Conservation (phyloP, 2,888 invertebrate genomes). For the Coremacera marginata region DNA sequence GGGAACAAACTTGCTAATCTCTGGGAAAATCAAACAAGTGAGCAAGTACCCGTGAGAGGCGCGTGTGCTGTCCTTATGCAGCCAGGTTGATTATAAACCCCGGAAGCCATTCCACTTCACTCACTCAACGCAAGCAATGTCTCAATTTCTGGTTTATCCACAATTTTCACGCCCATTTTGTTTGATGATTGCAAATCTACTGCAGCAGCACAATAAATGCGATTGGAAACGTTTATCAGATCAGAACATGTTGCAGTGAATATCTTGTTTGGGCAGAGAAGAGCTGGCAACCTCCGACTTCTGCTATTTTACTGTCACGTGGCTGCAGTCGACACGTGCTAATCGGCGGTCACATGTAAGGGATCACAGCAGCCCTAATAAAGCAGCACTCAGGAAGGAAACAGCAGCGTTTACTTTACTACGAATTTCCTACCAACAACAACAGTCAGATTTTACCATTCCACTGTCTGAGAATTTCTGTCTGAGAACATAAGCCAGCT, state of each 20-base stretch:
- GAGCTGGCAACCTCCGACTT: slow-evolving; percentile 35
- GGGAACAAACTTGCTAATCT: slow-evolving; percentile 22
- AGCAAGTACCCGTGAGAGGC: slow-evolving; percentile 24
- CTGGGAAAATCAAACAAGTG: slow-evolving; percentile 62
- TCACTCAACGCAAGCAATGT: not conserved
- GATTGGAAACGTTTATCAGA: slow-evolving; percentile 61
- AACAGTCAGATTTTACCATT: not conserved
- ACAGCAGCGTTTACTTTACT: not conserved
- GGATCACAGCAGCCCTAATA: not conserved
- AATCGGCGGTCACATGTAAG: slow-evolving; percentile 53
- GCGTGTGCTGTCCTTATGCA: not conserved
- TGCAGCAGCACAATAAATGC: slow-evolving; percentile 56
- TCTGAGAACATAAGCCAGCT: not conserved
- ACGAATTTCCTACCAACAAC: slow-evolving; percentile 6
- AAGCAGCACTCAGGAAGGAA: not conserved
- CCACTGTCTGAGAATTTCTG: not conserved
- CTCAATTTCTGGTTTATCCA: slow-evolving; percentile 54
- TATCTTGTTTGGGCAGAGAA: not conserved
- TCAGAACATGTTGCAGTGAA: slow-evolving; percentile 44
- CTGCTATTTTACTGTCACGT: slow-evolving; percentile 53
- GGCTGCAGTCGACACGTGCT: slow-evolving; percentile 56
- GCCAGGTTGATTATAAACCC: slow-evolving; percentile 14
- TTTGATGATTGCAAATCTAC: slow-evolving; percentile 56
- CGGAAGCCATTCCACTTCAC: slow-evolving; percentile 5
- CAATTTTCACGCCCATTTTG: slow-evolving; percentile 68